These are phyloP conservation scores for Petaurus breviceps DNA, from an alignment of 2,113 vertebrate genomes.

Conservation along the genomic window DNA sequence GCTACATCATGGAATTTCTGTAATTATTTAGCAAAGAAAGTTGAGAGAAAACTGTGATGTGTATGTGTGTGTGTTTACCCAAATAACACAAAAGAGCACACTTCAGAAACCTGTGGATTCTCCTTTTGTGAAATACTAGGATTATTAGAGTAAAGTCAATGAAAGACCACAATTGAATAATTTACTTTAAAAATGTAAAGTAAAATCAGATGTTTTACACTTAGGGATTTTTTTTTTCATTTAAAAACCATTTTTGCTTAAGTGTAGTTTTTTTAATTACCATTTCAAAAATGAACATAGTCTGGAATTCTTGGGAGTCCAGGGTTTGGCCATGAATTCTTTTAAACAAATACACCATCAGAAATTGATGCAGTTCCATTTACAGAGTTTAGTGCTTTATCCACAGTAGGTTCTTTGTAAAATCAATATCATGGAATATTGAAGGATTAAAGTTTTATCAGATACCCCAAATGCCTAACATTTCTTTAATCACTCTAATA, in stretches of 20 bases:
- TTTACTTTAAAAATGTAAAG: constrained; percentile 66
- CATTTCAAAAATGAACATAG: constrained; percentile 81
- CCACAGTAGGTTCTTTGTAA: constrained; percentile 80
- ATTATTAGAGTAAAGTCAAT: constrained; percentile 32
- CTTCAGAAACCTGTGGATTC: neutral
- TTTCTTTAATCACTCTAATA: constrained; percentile 87
- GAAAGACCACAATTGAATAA: constrained; percentile 38
- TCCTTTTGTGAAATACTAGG: constrained; percentile 23
- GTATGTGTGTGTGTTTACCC: constrained; percentile 16
- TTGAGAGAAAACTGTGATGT: neutral
- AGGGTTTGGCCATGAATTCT: constrained; percentile 83
- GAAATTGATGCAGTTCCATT: constrained; percentile 81
- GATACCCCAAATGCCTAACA: constrained; percentile 82
- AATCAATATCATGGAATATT: constrained; percentile 86
- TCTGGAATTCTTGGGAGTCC: constrained; percentile 87
- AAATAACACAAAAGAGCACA: neutral
- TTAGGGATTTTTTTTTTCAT: constrained; percentile 64
- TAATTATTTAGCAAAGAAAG: constrained; percentile 37
- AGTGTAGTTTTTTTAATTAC: constrained; percentile 78
- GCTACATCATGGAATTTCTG: constrained; percentile 21
- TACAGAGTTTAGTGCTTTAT: constrained; percentile 80
- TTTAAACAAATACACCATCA: constrained; percentile 86
- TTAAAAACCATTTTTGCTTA: constrained; percentile 72
- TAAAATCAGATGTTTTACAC: constrained; percentile 65
- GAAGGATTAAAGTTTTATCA: constrained; percentile 84